Evolutionary conservation across 92 coral and sea anemone species (phyloP).

Genomic region (Porites rus): DNA sequence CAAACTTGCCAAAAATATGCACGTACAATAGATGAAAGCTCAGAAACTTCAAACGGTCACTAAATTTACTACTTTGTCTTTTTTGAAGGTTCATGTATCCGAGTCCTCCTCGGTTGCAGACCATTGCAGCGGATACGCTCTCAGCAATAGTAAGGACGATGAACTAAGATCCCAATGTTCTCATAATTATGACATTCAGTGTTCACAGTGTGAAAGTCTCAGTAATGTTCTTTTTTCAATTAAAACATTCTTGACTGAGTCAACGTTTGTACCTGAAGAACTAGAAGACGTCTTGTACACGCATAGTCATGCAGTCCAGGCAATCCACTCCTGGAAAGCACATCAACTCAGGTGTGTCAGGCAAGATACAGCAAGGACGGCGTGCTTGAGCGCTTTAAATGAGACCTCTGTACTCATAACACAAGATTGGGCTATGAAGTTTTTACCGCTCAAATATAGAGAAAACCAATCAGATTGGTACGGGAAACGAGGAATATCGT

Average conservation of each 20-base stretch:
- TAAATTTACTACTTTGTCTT: not conserved
- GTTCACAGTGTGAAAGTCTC: slow-evolving; percentile 40
- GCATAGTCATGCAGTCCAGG: slow-evolving; percentile 34
- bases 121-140: slow-evolving; percentile 38
- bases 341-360: slow-evolving; percentile 45
- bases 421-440: slow-evolving; percentile 33
- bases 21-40: not conserved
- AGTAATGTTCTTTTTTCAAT: slow-evolving; percentile 28
- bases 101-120: slow-evolving; percentile 34
- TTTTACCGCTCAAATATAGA: slow-evolving; percentile 21
- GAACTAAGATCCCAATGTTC: slow-evolving; percentile 27
- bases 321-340: slow-evolving; percentile 51
- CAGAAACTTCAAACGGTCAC: not conserved
- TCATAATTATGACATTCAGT: slow-evolving; percentile 15
- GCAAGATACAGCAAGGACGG: slow-evolving; percentile 29
- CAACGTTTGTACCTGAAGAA: slow-evolving; percentile 30
- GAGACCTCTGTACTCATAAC: slow-evolving; percentile 16
- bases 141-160: slow-evolving; percentile 20
- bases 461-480: slow-evolving; percentile 29
- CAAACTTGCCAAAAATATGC: not conserved
- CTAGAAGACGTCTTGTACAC: slow-evolving; percentile 37
- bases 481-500: slow-evolving; percentile 18
- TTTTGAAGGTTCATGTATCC: slow-evolving; percentile 31
- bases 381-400: slow-evolving; percentile 22
- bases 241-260: slow-evolving; percentile 12